A percentile compares a stretch with the other conserved stretches of the same genome.
These are phyloP conservation scores for Cheilinus undulatus DNA, from an alignment of 2,113 vertebrate species.

Conservation along the genomic window DNA sequence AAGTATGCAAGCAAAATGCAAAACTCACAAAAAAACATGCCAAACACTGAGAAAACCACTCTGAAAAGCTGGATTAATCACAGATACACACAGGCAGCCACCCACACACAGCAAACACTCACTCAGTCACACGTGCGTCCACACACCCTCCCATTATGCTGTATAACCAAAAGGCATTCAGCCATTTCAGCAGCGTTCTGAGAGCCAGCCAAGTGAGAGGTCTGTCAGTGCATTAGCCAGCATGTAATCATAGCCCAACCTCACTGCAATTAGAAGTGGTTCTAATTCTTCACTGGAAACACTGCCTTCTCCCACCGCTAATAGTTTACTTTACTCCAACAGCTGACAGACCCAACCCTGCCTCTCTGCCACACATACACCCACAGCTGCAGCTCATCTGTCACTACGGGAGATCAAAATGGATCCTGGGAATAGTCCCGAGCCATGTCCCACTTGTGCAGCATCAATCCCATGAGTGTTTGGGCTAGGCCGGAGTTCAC, in stretches of 20 bases:
- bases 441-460: conserved; percentile 62
- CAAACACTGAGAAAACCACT: conserved; percentile 43
- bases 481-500: conserved; percentile 47
- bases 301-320: conserved; percentile 73
- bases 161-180: conserved; percentile 79
- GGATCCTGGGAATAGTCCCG: conserved; percentile 60
- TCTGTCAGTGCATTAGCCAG: conserved; percentile 81
- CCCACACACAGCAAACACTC: conserved; percentile 50
- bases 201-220: conserved; percentile 78
- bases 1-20: conserved; percentile 34
- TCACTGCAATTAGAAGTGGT: conserved; percentile 82
- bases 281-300: conserved; percentile 79
- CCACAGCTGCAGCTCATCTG: conserved; percentile 68
- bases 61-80: conserved; percentile 56
- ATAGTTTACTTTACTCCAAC: conserved; percentile 80
- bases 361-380: conserved; percentile 36
- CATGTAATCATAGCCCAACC: conserved; percentile 84
- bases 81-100: conserved; percentile 55
- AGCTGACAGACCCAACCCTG: conserved; percentile 73
- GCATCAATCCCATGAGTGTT: conserved; percentile 56
- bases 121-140: conserved; percentile 44
- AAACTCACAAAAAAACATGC: conserved; percentile 49
- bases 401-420: conserved; percentile 68
- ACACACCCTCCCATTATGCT: conserved; percentile 68
- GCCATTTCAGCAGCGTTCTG: conserved; percentile 75